Base-by-base conservation (phyloP, 2,888 invertebrate genomes). In the Rhingia campestris region DNA sequence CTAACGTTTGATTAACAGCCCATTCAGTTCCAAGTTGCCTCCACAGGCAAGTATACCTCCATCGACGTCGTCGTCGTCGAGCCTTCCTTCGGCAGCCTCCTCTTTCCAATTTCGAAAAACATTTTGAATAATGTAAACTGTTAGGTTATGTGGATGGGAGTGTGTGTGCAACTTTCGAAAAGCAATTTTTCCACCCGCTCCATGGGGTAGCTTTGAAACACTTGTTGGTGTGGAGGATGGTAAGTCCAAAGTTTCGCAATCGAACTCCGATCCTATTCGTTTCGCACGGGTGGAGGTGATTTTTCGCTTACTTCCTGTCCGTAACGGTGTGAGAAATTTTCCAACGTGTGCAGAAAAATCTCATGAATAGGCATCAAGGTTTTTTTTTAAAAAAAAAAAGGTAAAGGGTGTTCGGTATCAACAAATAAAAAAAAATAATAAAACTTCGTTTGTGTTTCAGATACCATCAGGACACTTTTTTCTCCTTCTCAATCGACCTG, bases 1-100 rank as follows among this genome's bases (percentile, higher is more conserved):
- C 63, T 73, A 73, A 73, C 73, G 73, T 63, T 63, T 73, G 73
- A 63, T 63, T 73, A 73, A 73, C 61, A 73, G 63, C 73, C 63
- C 47, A 53, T 61, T n/a, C 70, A 59, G 12, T 59, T 6, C 56
- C 49, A 63, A 67, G 43, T 54, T 66, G 32, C 51, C 53, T 53
- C 33, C 39, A 30, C n/a, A 61, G 43, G 47, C 61, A 61, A 14
- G 5, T n/a, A 6, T 41, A 6, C 58, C 6, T 9, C 45, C 12
- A 35, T 37, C 49, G 4, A 22, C 22, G 22, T 35, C 37, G 6
- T 35, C 37, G 6, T 10, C 47, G 14, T 22, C 22, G 22, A 22
- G 22, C 22, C 22, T 22, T 22, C 22, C 1, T 22, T 22, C 22
- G 9, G 10, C 12, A 5, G 45, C 10, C 12, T 2, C 22, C 22